Evolutionary conservation across 2,888 invertebrate species (phyloP).

Genomic region (Acleris cristana): DNA sequence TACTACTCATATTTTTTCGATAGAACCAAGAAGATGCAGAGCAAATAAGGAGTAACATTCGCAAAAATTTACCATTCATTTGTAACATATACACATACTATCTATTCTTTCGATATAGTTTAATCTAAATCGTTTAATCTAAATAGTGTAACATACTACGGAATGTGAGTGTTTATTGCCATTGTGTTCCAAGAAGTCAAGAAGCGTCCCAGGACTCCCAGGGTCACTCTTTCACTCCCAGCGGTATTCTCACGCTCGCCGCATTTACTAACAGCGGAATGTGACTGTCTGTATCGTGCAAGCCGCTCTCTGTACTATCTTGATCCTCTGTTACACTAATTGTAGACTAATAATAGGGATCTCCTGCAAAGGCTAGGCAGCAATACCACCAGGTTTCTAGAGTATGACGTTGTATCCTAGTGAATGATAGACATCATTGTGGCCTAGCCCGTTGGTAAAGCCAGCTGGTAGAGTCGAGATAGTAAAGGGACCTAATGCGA

Average conservation of each 20-base stretch:
- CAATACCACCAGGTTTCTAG: no score
- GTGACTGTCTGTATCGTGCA: no score
- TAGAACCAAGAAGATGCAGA: no score
- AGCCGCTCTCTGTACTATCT: no score
- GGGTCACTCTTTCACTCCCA: constrained; percentile 13
- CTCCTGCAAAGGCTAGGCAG: no score
- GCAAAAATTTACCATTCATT: no score
- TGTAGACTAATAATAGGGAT: no score
- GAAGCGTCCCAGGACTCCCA: not conserved
- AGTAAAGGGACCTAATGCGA: not conserved
- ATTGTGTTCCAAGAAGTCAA: not conserved
- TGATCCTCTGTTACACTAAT: no score
- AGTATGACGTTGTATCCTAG: not conserved
- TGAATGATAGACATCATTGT: no score
- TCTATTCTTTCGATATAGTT: not conserved
- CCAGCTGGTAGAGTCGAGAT: not conserved
- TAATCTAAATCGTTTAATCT: not conserved
- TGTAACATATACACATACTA: no score
- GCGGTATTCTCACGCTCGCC: constrained; percentile 29
- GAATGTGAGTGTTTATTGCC: not conserved
- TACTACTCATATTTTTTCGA: not conserved
- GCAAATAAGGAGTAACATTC: no score
- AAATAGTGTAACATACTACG: not conserved
- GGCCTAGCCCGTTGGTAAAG: not conserved
- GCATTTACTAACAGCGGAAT: constrained; percentile 13